Evolutionary conservation across 2,113 vertebrate genomes (phyloP), one percentile per base, ranked within the genome.

Genomic region (Siphamia tubifer): DNA sequence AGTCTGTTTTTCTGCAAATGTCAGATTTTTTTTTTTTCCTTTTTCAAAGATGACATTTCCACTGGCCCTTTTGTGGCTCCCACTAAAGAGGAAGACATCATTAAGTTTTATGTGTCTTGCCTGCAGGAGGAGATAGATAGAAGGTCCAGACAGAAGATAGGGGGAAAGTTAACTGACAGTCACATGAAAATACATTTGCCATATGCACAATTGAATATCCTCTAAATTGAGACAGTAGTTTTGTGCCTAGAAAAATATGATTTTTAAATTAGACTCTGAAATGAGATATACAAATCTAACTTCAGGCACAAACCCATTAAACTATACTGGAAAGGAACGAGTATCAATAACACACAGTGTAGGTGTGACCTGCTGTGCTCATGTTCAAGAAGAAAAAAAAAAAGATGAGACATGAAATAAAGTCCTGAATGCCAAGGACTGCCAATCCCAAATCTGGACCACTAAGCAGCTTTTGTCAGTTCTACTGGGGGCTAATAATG

Each of bases 41-140:
- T 13, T 1, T 42, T 13, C 27, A 35, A 44, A 66, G 78, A 79
- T 76, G 52, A 68, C 36, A 74, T 83, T 62, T 65, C 74, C 75
- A 63, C 34, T 19, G 44, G 30, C 28, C 25, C 20, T 58, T 30
- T 45, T 67, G 30, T 39, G 38, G 31, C 53, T 27, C 16, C 1
- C 39, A 53, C 10, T 35, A 3, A 79, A 71, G 52, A 77, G 54
- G 65, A 82, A 72, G 60, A 45, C 56, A 20, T 79, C 13, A 19
- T 87, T 71, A 86, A 67, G 20, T 62, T 64, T 77, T 72, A 78
- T 71, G 54, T 20, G 36, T 47, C 42, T 51, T 57, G 43, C 40
- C 44, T 35, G 68, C 68, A 51, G 39, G 10, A 38, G 27, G n/a
- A 81, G 61, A 60, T 52, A 36, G 35, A 84, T 21, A 55, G 44